Evolutionary conservation across 2,113 vertebrate species (phyloP), one percentile per base, ranked within the genome.

Genomic region (Sprattus sprattus): DNA sequence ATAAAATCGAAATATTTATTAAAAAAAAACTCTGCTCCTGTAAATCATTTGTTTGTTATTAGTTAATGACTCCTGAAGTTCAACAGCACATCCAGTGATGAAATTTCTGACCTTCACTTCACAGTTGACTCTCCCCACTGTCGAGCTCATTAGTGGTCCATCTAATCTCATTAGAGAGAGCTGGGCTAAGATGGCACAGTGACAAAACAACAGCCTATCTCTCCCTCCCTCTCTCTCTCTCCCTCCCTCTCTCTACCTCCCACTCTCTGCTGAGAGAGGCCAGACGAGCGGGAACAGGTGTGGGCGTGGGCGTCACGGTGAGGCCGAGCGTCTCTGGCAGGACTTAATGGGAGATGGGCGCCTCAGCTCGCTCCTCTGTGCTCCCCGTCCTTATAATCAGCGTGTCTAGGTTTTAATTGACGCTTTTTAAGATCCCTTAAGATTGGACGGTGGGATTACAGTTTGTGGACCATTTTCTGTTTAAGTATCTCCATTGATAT

Each of bases 141-240:
- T 91, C 83, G 90, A 88, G 91, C 92, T 95, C 93, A 94, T 95
- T 94, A 94, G 93, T 87, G 83, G 86, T 82, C 88, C 89, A 90
- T 94, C 92, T 93, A 92, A 94, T 94, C 92, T 93, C 93, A 94
- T 95, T 94, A 94, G 92, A 91, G 25, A 84, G 88, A 89, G 90
- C 91, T 54, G 90, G 88, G 91, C 85, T 88, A 91, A 88, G 87
- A 93, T 92, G 93, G 92, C 91, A 91, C 87, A 0, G 85, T 71
- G 88, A 92, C 93, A 92, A 91, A 92, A 89, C 89, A 90, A 88
- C 85, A 83, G 83, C 85, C 82, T 84, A 85, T 60, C 86, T 87
- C 82, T 83, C 81, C 80, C 44, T 82, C 83, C 86, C 32, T 86
- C 71, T 82, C 60, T 44, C 85, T 71, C 81, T 82, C 54, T 82